These are phyloP conservation scores for Crax fasciolata DNA, from an alignment of 2,797 vertebrate species.

Conservation along the genomic window DNA sequence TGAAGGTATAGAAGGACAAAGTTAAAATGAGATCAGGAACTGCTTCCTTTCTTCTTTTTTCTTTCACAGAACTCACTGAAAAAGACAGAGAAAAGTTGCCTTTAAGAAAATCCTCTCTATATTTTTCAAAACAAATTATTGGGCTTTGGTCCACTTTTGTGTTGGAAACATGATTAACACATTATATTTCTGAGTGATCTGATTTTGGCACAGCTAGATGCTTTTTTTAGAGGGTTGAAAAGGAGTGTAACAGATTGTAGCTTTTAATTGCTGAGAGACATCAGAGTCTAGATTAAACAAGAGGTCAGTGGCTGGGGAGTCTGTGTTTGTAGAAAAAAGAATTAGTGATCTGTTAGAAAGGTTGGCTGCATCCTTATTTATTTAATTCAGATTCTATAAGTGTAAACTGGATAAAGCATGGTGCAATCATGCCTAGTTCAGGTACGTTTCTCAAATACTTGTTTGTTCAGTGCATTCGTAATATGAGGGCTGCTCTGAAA, in stretches of 20 bases:
- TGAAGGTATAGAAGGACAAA: neutral
- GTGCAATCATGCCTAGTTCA: neutral
- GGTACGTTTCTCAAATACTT: neutral
- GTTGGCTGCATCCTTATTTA: neutral
- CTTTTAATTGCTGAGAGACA: constrained; percentile 10
- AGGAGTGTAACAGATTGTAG: constrained; percentile 1
- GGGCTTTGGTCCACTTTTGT: neutral
- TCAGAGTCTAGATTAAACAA: neutral
- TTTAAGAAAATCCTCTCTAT: neutral
- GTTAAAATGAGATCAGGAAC: neutral
- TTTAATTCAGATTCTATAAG: neutral
- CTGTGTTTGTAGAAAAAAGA: neutral
- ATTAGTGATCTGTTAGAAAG: neutral
- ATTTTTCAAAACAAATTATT: neutral
- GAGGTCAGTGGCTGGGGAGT: neutral
- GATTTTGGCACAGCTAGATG: constrained; percentile 19
- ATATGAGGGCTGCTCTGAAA: neutral
- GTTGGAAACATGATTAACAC: neutral
- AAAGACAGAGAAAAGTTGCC: neutral
- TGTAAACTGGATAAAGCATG: neutral
- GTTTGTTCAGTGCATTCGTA: neutral
- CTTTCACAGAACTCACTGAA: neutral
- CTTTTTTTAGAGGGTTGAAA: constrained; percentile 12
- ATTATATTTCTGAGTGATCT: neutral
- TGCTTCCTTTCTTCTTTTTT: neutral